phyloP scores from a whole-genome alignment of 2,797 vertebrate species.

The Hypotaenidia okinawae region DNA sequence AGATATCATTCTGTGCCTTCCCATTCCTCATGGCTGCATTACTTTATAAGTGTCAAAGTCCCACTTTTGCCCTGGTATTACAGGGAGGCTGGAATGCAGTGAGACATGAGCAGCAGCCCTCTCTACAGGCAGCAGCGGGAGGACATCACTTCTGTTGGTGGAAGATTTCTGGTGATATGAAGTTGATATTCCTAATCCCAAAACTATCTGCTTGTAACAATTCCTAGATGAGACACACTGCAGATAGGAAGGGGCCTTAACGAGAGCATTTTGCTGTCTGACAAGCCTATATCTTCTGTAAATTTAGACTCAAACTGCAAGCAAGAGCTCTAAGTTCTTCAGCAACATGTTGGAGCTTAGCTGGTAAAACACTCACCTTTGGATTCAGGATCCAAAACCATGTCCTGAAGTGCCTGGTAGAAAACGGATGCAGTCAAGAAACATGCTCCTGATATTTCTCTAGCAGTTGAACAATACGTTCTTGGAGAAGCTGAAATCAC shows the following conservation, averaged over 20 bases:
- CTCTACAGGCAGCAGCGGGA: not conserved
- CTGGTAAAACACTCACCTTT: not conserved
- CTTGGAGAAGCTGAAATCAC: not conserved
- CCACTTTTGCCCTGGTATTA: not conserved
- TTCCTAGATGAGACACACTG: not conserved
- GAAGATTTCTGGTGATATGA: not conserved
- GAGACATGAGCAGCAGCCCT: accelerated
- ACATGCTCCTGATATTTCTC: not conserved
- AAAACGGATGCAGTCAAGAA: not conserved
- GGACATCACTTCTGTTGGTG: not conserved
- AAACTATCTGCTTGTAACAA: not conserved
- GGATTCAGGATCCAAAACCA: not conserved
- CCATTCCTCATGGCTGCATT: not conserved
- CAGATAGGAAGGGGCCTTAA: not conserved
- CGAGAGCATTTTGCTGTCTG: not conserved
- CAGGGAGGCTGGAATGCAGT: not conserved
- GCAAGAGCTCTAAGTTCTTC: not conserved
- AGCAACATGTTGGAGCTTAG: not conserved
- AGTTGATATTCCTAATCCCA: not conserved
- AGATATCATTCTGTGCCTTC: not conserved
- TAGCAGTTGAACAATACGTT: not conserved
- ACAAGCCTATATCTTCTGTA: not conserved
- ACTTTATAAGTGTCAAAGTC: not conserved
- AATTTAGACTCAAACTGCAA: not conserved
- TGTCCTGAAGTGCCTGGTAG: not conserved